phyloP scores from a whole-genome alignment of 1,140 invertebrate genomes.

The Geopemphigus sp. region DNA sequence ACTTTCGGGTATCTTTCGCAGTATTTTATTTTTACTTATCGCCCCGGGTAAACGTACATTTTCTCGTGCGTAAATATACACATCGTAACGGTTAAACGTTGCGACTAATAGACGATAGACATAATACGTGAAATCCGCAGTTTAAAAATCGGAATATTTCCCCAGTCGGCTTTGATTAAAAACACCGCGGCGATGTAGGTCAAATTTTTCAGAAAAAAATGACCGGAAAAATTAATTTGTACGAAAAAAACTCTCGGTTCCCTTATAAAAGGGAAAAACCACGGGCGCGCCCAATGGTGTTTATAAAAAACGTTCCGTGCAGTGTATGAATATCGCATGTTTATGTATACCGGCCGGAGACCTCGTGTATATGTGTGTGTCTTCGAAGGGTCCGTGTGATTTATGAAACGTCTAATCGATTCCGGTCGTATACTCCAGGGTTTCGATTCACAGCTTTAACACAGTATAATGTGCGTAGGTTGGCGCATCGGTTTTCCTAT shows the following conservation, averaged over 20 bases:
- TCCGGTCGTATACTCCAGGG: slow-evolving; percentile 33
- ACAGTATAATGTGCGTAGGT: not conserved
- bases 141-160: too few species aligned
- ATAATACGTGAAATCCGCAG: too few species aligned
- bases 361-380: slow-evolving; percentile 10
- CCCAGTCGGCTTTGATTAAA: not conserved
- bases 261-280: not conserved
- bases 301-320: slow-evolving; percentile 4
- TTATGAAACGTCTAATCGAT: slow-evolving; percentile 49
- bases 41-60: too few species aligned
- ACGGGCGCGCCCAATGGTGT: slow-evolving; percentile 2
- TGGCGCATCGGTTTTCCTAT: not conserved
- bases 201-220: not conserved
- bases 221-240: slow-evolving; percentile 22
- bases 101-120: too few species aligned
- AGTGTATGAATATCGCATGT: slow-evolving; percentile 40
- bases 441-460: slow-evolving; percentile 29
- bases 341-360: not conserved
- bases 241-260: not conserved
- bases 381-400: slow-evolving; percentile 43
- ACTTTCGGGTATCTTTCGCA: too few species aligned
- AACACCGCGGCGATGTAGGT: not conserved
- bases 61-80: too few species aligned
- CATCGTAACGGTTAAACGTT: too few species aligned
- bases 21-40: too few species aligned